Conservation (phyloP, 2,888 invertebrate species). For the Agrilus biguttatus region DNA sequence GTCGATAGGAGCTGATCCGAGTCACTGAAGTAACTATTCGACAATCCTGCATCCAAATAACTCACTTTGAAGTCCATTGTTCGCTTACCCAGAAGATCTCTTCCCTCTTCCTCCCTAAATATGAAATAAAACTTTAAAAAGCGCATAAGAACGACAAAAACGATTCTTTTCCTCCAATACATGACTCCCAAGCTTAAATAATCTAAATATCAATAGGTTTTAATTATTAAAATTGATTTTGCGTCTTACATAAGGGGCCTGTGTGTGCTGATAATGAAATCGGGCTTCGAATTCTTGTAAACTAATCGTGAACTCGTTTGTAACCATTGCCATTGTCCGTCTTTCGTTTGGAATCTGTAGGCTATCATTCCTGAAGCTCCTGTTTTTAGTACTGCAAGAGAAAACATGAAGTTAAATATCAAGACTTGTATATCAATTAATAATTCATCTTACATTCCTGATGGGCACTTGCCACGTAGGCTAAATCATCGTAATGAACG, state of each 20-base stretch:
- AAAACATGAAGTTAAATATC: no score
- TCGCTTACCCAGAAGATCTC: slow-evolving; percentile 90
- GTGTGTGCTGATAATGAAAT: slow-evolving; percentile 98
- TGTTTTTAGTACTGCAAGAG: slow-evolving; percentile 81
- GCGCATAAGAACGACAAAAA: slow-evolving; percentile 1
- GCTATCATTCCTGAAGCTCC: slow-evolving; percentile 99
- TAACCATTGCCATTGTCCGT: slow-evolving; percentile 93
- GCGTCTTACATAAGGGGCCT: slow-evolving; percentile 85
- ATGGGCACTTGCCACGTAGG: slow-evolving; percentile 96
- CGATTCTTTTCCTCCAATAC: no score
- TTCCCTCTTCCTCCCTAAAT: slow-evolving; percentile 93
- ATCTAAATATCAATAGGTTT: no score
- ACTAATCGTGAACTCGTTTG: slow-evolving; percentile 94
- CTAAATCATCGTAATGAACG: slow-evolving; percentile 94
- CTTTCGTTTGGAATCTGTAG: slow-evolving; percentile 91
- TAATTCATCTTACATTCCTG: slow-evolving; percentile 76
- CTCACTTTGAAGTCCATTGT: slow-evolving; percentile 99
- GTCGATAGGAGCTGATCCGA: slow-evolving; percentile 58
- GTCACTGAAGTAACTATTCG: slow-evolving; percentile 82
- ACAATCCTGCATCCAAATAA: slow-evolving; percentile 86
- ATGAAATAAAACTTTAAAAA: not conserved
- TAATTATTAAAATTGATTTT: not conserved
- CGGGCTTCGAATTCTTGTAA: slow-evolving; percentile 98
- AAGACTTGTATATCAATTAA: not conserved
- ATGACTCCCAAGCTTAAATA: no score